A percentile compares a stretch with the other conserved stretches of the same genome.
phyloP scores from a whole-genome alignment of 2,113 vertebrate genomes.

The Hystrix cristata region DNA sequence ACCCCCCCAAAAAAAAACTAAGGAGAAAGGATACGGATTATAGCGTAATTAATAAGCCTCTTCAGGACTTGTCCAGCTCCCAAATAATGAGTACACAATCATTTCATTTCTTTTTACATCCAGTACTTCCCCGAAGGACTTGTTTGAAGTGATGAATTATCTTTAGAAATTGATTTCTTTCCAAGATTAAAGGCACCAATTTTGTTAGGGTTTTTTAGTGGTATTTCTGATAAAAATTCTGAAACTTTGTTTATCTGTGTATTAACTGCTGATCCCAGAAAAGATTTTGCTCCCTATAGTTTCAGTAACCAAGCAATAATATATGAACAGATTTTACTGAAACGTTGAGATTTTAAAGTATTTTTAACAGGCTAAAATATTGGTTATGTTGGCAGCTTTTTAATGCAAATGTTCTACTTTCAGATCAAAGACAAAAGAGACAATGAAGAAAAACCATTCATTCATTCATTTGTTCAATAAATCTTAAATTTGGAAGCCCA shows the following conservation, averaged over 20 bases:
- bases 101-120: slow-evolving; percentile 47
- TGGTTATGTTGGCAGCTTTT: background rate
- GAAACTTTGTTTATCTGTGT: background rate
- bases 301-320: slow-evolving; percentile 8
- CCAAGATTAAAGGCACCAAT: slow-evolving; percentile 7
- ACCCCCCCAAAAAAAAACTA: no score
- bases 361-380: slow-evolving; percentile 55
- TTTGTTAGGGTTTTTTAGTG: background rate
- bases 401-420: slow-evolving; percentile 20
- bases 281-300: background rate
- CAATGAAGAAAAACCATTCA: background rate
- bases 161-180: slow-evolving; percentile 50
- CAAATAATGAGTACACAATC: slow-evolving; percentile 5
- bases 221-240: slow-evolving; percentile 22
- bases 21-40: background rate
- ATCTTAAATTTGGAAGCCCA: background rate
- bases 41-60: background rate
- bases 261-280: background rate
- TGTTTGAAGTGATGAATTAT: slow-evolving; percentile 37
- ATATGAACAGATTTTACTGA: background rate
- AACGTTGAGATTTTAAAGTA: slow-evolving; percentile 37
- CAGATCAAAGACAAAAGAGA: slow-evolving; percentile 31
- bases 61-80: background rate
- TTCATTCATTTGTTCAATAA: background rate
- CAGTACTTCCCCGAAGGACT: background rate